A percentile compares a stretch with the other conserved stretches of the same genome.
These are phyloP conservation scores for Pseudococcus viburni DNA, from an alignment of 2,888 invertebrate genomes.

Conservation along the genomic window DNA sequence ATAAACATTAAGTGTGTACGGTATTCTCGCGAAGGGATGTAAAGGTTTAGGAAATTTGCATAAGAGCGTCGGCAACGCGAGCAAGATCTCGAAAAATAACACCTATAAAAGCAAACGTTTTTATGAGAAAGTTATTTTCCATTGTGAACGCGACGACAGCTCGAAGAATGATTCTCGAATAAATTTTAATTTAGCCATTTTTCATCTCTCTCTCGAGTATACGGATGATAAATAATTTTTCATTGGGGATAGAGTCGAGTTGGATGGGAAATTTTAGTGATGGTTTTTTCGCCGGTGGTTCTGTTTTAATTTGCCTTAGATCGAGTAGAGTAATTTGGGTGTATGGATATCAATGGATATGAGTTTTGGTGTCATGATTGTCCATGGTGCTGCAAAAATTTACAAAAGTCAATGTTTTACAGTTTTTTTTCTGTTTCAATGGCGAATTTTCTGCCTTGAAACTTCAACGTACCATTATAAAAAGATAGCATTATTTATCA, in stretches of 20 bases:
- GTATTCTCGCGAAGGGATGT: background rate
- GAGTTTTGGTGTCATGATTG: too few relatives aligned
- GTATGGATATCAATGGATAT: too few relatives aligned
- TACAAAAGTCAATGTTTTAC: too few relatives aligned
- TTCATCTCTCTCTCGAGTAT: background rate
- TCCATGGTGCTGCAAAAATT: too few relatives aligned
- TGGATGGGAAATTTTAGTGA: background rate
- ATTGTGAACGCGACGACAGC: background rate
- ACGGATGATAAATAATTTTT: slow-evolving; percentile 14
- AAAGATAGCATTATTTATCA: too few relatives aligned
- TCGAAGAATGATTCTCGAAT: slow-evolving; percentile 34
- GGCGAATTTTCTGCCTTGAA: too few relatives aligned
- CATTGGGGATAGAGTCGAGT: background rate
- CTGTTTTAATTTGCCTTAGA: background rate
- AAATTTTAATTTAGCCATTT: slow-evolving; percentile 37
- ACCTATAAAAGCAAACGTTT: slow-evolving; percentile 5
- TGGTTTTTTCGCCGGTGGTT: background rate
- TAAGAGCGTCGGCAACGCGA: background rate
- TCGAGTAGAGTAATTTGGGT: background rate
- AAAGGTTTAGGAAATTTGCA: background rate
- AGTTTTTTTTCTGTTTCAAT: too few relatives aligned
- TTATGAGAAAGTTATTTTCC: background rate
- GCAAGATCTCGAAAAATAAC: slow-evolving; percentile 9
- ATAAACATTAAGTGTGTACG: background rate
- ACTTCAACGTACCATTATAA: too few relatives aligned